Conservation (phyloP, 1,140 invertebrate genomes). For the Adelges cooleyi region DNA sequence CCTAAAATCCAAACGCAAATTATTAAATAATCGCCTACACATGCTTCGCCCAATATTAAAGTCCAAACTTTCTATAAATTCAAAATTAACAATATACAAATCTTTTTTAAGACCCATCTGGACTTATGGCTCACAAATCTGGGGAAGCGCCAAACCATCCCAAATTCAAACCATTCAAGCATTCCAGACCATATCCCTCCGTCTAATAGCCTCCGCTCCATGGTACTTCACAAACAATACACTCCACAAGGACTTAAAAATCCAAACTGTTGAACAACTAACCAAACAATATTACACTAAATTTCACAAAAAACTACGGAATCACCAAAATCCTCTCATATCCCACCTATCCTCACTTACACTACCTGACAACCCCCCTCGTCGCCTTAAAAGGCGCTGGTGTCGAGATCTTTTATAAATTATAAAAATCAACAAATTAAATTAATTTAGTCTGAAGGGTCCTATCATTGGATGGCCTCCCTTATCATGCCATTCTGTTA, state of each 20-base stretch:
- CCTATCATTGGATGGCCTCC: neutral
- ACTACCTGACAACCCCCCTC: neutral
- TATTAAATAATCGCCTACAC: neutral
- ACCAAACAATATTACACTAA: neutral
- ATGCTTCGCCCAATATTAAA: neutral
- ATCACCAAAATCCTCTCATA: neutral
- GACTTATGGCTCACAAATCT: neutral
- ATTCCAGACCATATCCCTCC: neutral
- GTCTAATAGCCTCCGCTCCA: neutral
- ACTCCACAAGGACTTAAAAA: neutral
- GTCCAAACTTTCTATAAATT: neutral
- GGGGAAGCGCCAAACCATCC: neutral
- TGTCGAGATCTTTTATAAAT: neutral
- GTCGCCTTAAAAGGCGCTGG: neutral
- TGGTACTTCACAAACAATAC: neutral
- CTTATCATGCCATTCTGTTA: neutral
- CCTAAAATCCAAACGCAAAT: neutral
- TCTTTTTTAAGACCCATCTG: neutral
- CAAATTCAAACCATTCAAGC: neutral
- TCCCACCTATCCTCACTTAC: neutral
- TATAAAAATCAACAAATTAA: neutral
- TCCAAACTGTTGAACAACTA: neutral
- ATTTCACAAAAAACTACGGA: neutral
- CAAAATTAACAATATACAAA: neutral
- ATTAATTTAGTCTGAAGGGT: neutral